Percentiles rank a stretch among this genome's conserved stretches.
Evolutionary conservation across 2,888 invertebrate genomes (phyloP).

Genomic region (Gasteruption jaculator): DNA sequence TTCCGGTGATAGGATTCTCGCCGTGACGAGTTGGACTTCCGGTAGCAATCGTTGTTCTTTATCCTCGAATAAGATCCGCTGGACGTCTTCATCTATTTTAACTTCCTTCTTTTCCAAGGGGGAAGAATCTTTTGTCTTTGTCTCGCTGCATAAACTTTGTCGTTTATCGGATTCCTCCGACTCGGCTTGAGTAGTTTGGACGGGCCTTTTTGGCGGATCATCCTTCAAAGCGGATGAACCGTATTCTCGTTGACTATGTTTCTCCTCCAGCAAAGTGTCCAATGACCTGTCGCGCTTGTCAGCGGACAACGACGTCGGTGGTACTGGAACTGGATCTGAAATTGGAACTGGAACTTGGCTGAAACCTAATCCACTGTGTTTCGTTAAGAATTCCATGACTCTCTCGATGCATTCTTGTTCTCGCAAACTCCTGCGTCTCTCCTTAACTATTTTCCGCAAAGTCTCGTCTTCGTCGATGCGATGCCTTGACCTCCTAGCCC

Average conservation of each 20-base stretch:
- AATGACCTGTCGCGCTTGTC: no score
- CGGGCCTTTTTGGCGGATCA: constrained; percentile 16
- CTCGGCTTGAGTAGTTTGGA: no score
- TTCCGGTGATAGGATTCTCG: constrained; percentile 36
- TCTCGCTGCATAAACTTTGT: not conserved
- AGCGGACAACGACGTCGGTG: no score
- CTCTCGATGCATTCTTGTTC: constrained; percentile 46
- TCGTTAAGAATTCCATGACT: constrained; percentile 30
- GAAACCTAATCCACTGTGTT: no score
- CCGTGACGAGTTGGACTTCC: constrained; percentile 36
- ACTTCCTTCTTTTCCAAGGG: constrained; percentile 31
- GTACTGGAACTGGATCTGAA: no score
- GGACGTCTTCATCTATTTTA: constrained; percentile 32
- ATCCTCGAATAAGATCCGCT: constrained; percentile 31
- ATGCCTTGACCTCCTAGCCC: constrained; percentile 6
- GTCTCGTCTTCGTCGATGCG: constrained; percentile 6
- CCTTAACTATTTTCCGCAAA: constrained; percentile 2
- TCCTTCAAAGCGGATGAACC: no score
- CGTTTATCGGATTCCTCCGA: constrained; percentile 14
- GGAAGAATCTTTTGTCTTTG: constrained; percentile 9
- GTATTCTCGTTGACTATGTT: no score
- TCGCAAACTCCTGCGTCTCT: constrained; percentile 23
- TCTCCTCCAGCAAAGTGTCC: no score
- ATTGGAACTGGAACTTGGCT: no score
- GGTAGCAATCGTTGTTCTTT: constrained; percentile 27